Evolutionary conservation across 2,888 invertebrate species (phyloP), one percentile per base, ranked within the genome.

Genomic region (Anthoptus insignis): DNA sequence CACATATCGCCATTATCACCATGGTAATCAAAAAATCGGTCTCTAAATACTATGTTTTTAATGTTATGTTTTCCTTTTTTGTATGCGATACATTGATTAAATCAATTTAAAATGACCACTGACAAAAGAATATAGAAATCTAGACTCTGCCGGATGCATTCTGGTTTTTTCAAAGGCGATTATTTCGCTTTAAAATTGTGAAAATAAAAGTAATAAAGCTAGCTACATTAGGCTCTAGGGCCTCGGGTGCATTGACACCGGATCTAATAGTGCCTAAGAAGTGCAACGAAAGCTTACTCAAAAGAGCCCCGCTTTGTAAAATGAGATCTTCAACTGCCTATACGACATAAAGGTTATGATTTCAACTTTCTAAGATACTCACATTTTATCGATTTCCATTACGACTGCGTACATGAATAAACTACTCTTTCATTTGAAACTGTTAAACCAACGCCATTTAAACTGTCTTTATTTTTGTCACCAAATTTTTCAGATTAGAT

Each of bases 211-310:
- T 27, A 34, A 58, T 47, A 58, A 47, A 49, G 21, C 34, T 22
- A 9, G 37, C 37, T 27, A n/a, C 24, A 50, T 59, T 39, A 27
- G 29, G 27, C 37, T n/a, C 7, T 19, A 47, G 11, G 34, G 34
- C 11, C 27, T 16, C 59, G 59, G 16, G 59, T 59, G 59, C 59
- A 59, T 27, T 59, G 59, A 59, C 59, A 39, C 59, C 59, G 59
- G 59, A 59, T 59, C 59, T 59, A 59, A 45, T 16, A 9, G 34
- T n/a, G 34, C 27, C 32, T 50, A 50, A 37, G 27, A 59, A 50
- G 50, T 59, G 59, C 59, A 59, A 37, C 27, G 27, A 13, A 47
- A 32, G 29, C 45, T 47, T 19, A 32, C 5, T 14, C 16, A 32
- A 58, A 22, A 47, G 22, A 49, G 27, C 22, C 42, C 34, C 47